phyloP scores from a whole-genome alignment of 92 coral and sea anemone genomes.

The Montipora capitata region DNA sequence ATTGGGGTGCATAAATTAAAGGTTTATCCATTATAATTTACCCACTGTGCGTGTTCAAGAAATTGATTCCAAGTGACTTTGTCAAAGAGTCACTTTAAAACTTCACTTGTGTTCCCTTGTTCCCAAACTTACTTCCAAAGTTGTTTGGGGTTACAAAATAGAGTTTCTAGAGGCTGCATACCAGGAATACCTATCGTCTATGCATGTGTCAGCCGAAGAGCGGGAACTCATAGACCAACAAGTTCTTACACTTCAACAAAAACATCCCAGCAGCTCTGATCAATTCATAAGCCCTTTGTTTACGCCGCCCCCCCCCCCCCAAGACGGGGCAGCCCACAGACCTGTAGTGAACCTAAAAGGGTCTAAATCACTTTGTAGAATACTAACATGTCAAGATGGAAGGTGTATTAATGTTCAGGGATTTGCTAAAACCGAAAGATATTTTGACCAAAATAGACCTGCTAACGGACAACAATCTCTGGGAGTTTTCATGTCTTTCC shows the following conservation, averaged over 20 bases:
- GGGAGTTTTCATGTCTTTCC: conserved; percentile 62
- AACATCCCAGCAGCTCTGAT: neutral
- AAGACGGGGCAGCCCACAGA: conserved; percentile 42
- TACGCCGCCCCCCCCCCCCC: conserved; percentile 47
- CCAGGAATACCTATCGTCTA: neutral
- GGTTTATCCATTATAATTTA: no score
- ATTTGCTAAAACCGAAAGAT: conserved; percentile 46
- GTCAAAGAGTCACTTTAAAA: no score
- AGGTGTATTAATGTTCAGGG: conserved; percentile 39
- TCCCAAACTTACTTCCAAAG: no score
- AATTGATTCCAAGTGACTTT: no score
- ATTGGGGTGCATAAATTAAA: no score
- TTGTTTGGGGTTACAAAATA: no score
- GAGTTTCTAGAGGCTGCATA: no score
- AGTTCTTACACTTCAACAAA: conserved; percentile 20
- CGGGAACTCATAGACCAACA: conserved; percentile 11
- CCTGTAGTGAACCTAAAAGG: conserved; percentile 39
- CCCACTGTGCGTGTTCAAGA: no score
- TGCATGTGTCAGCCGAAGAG: conserved; percentile 2
- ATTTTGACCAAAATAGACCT: conserved; percentile 54
- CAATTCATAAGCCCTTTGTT: conserved; percentile 39
- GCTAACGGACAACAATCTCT: conserved; percentile 49
- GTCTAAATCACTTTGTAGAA: conserved; percentile 29
- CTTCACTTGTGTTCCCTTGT: no score
- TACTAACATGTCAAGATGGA: conserved; percentile 71